phyloP scores from a whole-genome alignment of 2,888 invertebrate genomes.

The Perizoma affinitatum region DNA sequence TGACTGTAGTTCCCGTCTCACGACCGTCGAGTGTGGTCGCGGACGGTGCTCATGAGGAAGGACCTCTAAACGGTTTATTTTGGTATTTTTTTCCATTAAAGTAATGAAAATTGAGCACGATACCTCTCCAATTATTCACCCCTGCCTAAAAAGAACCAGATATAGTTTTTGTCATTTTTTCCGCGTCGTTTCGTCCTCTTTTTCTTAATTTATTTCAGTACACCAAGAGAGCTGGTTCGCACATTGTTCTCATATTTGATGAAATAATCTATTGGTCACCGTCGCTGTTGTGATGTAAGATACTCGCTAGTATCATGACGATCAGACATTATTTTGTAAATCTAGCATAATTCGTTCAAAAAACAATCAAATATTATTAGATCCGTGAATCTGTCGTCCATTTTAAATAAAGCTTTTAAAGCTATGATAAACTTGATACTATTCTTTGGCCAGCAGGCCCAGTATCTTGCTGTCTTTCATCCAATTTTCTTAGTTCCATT shows the following conservation, averaged over 20 bases:
- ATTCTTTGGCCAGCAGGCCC: conserved; percentile 28
- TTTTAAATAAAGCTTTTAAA: conserved; percentile 18
- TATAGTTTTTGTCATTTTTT: conserved; percentile 27
- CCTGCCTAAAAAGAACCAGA: conserved; percentile 19
- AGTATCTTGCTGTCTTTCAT: conserved; percentile 35
- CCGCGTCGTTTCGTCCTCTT: conserved; percentile 7
- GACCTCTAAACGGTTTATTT: conserved; percentile 24
- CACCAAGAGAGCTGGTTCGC: too few species aligned
- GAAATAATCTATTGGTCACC: too few species aligned
- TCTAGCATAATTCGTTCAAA: neutral
- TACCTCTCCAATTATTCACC: conserved; percentile 31
- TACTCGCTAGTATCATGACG: too few species aligned
- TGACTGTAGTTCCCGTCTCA: too few species aligned
- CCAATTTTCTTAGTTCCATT: conserved; percentile 36
- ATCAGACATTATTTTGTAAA: too few species aligned
- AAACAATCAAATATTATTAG: neutral
- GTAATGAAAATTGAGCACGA: conserved; percentile 22
- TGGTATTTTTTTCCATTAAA: conserved; percentile 1
- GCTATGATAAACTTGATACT: conserved; percentile 24
- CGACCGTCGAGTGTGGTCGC: too few species aligned
- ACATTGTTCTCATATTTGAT: too few species aligned
- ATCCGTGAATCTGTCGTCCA: conserved; percentile 19
- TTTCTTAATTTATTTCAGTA: neutral
- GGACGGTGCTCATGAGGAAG: too few species aligned
- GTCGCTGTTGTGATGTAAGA: too few species aligned